These are phyloP conservation scores for Labeo catla DNA, from an alignment of 2,113 vertebrate species.

Conservation along the genomic window DNA sequence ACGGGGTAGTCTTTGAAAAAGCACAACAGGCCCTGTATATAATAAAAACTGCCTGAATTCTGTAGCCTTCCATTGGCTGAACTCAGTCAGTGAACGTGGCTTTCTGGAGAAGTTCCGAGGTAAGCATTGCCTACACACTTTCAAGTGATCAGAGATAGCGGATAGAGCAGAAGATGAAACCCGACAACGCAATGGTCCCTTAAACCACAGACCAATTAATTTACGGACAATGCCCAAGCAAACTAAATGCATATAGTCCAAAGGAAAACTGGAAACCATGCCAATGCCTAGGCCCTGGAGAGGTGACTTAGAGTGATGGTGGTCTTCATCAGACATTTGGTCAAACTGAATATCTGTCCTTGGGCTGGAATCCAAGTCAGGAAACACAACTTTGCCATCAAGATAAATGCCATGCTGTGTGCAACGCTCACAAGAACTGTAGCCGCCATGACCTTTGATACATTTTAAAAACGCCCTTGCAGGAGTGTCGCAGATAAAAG, in stretches of 20 bases:
- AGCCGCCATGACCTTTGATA: not conserved
- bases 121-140: not conserved
- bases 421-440: slow-evolving; percentile 9
- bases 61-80: not conserved
- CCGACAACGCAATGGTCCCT: not conserved
- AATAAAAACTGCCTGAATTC: not conserved
- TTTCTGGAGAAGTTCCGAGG: not conserved
- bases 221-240: not conserved
- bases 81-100: not conserved
- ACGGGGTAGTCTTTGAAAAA: slow-evolving; percentile 30
- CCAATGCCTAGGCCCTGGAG: not conserved
- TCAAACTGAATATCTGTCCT: not conserved
- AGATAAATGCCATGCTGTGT: too few relatives aligned
- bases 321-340: not conserved
- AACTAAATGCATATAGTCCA: slow-evolving; percentile 3
- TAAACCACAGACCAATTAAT: not conserved
- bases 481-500: slow-evolving; percentile 5
- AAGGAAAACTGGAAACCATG: not conserved
- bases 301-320: not conserved
- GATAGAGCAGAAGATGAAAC: not conserved
- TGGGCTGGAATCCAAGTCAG: not conserved
- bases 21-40: slow-evolving; percentile 24
- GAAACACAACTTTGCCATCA: not conserved
- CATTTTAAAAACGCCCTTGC: slow-evolving; percentile 10
- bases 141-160: not conserved